phyloP scores from a whole-genome alignment of 30 jellyfish, hydroid and myxozoan species.

The Hydractinia symbiolongicarpus region DNA sequence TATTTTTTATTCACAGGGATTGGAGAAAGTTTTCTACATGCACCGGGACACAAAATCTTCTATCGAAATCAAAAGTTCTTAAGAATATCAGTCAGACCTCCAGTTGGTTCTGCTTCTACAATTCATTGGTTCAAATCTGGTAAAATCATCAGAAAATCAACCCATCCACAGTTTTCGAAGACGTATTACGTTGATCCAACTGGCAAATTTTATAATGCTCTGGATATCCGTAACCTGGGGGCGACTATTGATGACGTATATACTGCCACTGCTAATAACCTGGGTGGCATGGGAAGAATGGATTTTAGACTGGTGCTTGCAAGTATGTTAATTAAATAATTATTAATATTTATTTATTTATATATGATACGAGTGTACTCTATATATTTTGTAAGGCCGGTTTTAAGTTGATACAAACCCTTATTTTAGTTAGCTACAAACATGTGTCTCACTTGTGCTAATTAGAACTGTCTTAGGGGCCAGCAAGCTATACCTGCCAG shows the following conservation, averaged over 20 bases:
- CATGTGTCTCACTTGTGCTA: too few species aligned
- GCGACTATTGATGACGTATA: not conserved
- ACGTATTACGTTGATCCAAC: slow-evolving; percentile 24
- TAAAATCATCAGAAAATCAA: not conserved
- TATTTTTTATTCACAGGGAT: slow-evolving; percentile 23
- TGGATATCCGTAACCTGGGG: slow-evolving; percentile 25
- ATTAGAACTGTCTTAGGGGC: too few species aligned
- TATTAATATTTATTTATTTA: not conserved
- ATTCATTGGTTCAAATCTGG: not conserved
- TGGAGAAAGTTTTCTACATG: slow-evolving; percentile 10
- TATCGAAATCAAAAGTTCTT: slow-evolving; percentile 9
- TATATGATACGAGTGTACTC: not conserved
- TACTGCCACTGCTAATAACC: slow-evolving; percentile 14
- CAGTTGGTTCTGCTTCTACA: slow-evolving; percentile 20
- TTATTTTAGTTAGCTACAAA: too few species aligned
- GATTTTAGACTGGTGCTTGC: slow-evolving; percentile 18
- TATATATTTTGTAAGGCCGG: too few species aligned
- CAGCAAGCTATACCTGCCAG: too few species aligned
- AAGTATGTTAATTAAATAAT: slow-evolving; percentile 2
- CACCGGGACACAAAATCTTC: slow-evolving; percentile 13
- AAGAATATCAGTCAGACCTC: slow-evolving; percentile 18
- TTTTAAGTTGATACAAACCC: too few species aligned
- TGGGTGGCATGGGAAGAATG: slow-evolving; percentile 8
- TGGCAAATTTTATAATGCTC: slow-evolving; percentile 12
- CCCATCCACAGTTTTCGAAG: slow-evolving; percentile 13